Percentiles rank a stretch among this genome's conserved stretches.
phyloP scores from a whole-genome alignment of 2,888 invertebrate species.

The Microctonus brassicae region DNA sequence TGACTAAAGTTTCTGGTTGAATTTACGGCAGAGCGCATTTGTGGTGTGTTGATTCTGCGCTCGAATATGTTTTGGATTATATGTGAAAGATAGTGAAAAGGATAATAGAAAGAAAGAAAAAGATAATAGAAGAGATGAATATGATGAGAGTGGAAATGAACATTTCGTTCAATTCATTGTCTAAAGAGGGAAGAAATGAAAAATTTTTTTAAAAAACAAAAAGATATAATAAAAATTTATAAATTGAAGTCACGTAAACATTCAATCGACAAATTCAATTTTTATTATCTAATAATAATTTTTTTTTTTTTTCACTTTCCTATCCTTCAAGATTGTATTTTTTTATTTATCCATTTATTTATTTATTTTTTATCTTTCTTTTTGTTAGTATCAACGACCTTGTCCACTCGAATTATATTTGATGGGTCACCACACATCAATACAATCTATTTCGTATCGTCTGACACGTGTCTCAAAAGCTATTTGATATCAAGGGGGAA shows the following conservation, averaged over 20 bases:
- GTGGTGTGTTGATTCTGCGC: not conserved
- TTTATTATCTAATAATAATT: not conserved
- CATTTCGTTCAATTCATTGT: too few species aligned
- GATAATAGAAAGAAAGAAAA: not conserved
- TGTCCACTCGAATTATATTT: not conserved
- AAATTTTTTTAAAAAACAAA: not conserved
- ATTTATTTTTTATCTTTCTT: not conserved
- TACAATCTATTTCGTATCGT: not conserved
- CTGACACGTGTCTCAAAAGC: not conserved
- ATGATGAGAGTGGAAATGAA: too few species aligned
- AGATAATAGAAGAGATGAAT: too few species aligned
- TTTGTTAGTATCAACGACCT: not conserved
- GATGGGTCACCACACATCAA: not conserved
- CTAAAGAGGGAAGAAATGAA: too few species aligned
- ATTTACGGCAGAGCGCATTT: not conserved
- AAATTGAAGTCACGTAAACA: not conserved
- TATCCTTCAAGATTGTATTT: not conserved
- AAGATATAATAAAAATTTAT: not conserved
- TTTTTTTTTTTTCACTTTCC: not conserved
- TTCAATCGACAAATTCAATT: constrained; percentile 10
- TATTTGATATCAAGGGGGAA: not conserved
- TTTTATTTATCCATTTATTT: not conserved
- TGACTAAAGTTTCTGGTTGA: not conserved
- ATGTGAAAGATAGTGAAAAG: not conserved
- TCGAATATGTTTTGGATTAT: not conserved